Evolutionary conservation across 2,113 vertebrate genomes (phyloP), one percentile per base, ranked within the genome.

Genomic region (Fukomys damarensis): DNA sequence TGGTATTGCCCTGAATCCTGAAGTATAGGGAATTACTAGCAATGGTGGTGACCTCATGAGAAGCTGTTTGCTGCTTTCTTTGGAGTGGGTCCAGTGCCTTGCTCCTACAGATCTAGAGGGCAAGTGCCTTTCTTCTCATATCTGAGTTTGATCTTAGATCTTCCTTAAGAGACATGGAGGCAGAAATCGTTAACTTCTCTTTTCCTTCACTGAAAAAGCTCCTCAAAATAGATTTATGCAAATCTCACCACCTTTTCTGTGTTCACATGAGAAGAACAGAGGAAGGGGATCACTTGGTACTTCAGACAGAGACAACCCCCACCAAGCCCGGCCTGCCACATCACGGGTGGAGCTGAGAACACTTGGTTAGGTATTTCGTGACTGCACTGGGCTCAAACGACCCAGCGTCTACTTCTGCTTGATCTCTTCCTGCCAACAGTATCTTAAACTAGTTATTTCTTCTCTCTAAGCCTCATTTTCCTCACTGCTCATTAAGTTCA

Each of bases 221-320:
- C 76, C 94, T 97, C 91, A 95, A 97, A 97, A 97, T 97, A 98
- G 96, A 97, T 96, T 89, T 96, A 97, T 97, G 97, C 93, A 98
- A 98, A 97, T 97, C 85, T 84, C 88, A 86, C 65, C 66, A 85
- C 92, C 70, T 97, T 93, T 95, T 98, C 96, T 93, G 65, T 91
- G 79, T 95, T 89, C 87, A 97, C 88, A 68, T 76, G 38, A 89
- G 87, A 96, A 95, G n/a, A 95, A 95, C 77, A 95, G 89, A 97
- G 95, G 94, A 96, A 96, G 72, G 93, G 90, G 80, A 70, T 63
- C 93, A 61, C 70, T 89, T 70, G 92, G 54, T 35, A 24, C 92
- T 95, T 96, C 61, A 89, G 96, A 96, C 89, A 96, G 96, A 91
- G 89, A 86, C 38, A 13, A 58, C 38, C 86, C 17, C 68, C 1